Conservation (phyloP, 2,113 vertebrate species). For the Pseudorasbora parva region DNA sequence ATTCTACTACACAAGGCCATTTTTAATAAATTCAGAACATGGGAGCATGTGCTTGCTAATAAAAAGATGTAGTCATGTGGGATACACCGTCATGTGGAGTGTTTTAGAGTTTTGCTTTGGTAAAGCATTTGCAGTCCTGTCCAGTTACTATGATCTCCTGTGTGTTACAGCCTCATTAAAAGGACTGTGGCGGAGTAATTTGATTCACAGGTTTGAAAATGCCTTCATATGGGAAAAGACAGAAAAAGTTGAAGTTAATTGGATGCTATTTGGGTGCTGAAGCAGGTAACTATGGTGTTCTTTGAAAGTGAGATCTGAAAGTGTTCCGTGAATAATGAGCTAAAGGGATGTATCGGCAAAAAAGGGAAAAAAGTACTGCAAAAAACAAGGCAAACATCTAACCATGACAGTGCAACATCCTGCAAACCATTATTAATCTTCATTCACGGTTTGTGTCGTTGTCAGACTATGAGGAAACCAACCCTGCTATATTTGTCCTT, state of each 20-base stretch:
- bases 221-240: constrained; percentile 27
- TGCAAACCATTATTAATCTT: constrained; percentile 15
- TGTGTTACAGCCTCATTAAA: constrained; percentile 48
- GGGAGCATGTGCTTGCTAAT: too few relatives aligned
- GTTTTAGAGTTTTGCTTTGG: constrained; percentile 23
- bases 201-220: constrained; percentile 47
- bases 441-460: constrained; percentile 16
- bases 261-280: constrained; percentile 21
- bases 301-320: background rate
- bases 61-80: background rate
- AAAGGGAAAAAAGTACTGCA: background rate
- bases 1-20: too few relatives aligned
- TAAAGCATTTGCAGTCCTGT: constrained; percentile 44
- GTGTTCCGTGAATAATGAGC: constrained; percentile 2
- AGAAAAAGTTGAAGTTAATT: constrained; percentile 28
- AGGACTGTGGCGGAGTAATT: constrained; percentile 28
- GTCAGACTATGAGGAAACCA: constrained; percentile 7
- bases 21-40: too few relatives aligned
- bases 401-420: constrained; percentile 11
- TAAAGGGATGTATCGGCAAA: constrained; percentile 21
- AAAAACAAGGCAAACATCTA: background rate
- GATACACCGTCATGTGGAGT: background rate
- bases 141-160: constrained; percentile 11
- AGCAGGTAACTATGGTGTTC: constrained; percentile 30
- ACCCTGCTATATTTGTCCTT: constrained; percentile 26